Base-by-base conservation (phyloP, 2,797 vertebrate genomes). In the Diglossa cyanea region DNA sequence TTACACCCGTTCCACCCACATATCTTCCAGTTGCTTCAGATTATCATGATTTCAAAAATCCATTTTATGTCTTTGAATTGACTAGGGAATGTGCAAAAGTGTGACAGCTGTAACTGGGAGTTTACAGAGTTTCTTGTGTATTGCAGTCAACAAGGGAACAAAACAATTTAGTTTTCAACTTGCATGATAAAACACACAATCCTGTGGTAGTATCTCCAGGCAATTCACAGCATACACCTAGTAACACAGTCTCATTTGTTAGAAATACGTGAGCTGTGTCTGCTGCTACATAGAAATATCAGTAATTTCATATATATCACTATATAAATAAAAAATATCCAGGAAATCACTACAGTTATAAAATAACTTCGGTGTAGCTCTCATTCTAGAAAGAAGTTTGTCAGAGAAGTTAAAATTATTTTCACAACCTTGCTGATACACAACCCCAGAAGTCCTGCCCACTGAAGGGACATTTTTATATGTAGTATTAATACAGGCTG, bases 91-190 rank as follows among this genome's bases (percentile, higher is more conserved):
- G 15, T 77, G 51, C 51, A 86, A 75, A 90, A 81, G 15, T 81
- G 73, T 4, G 44, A 54, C 70, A 93, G 72, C 50, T 94, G 54
- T 92, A 92, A 97, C 42, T 91, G 91, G 51, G 45, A 85, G 50
- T 95, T 92, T 80, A 84, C 47, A 67, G 74, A 91, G 37, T 79
- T 84, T 44, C 30, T 67, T 76, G 47, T 79, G 77, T 65, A 62
- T 51, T 95, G 65, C 50, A 73, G 72, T 68, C 86, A 82, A 57
- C n/a, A 51, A 40, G 39, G 48, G 81, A 94, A 78, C 24, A 90
- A 92, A 93, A 87, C 55, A 88, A 72, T 92, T 94, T 76, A 6
- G 35, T 76, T 94, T 95, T 89, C 92, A 94, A 65, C 73, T 65
- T 83, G 21, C 35, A 87, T 85, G 83, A 88, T 90, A 87, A 89